These are phyloP conservation scores for Suillia variegata DNA, from an alignment of 2,888 invertebrate genomes.

Conservation along the genomic window DNA sequence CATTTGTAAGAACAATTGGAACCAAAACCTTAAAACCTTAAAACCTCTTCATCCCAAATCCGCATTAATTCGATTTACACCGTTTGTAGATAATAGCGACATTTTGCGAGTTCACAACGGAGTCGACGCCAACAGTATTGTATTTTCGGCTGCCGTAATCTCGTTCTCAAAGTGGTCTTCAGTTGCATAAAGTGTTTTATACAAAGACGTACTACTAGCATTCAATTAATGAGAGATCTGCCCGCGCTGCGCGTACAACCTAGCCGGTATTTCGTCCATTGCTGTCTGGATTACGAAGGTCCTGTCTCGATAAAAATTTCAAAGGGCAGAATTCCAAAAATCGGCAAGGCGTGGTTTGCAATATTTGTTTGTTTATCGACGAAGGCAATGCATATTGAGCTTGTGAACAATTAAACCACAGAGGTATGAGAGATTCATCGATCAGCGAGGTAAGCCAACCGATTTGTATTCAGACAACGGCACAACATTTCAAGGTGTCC, in stretches of 20 bases:
- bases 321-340: slow-evolving; percentile 7
- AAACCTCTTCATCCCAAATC: neutral
- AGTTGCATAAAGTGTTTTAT: slow-evolving; percentile 24
- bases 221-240: slow-evolving; percentile 23
- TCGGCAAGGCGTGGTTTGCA: slow-evolving; percentile 18
- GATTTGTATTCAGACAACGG: slow-evolving; percentile 11
- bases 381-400: slow-evolving; percentile 18
- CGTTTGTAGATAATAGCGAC: neutral
- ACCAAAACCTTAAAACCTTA: neutral
- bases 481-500: slow-evolving; percentile 8
- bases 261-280: slow-evolving; percentile 15
- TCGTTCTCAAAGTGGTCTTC: slow-evolving; percentile 16
- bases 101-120: slow-evolving; percentile 18
- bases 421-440: slow-evolving; percentile 11
- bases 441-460: slow-evolving; percentile 7
- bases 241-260: slow-evolving; percentile 7
- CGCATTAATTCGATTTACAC: neutral
- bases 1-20: neutral
- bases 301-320: slow-evolving; percentile 19
- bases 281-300: slow-evolving; percentile 21
- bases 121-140: slow-evolving; percentile 23
- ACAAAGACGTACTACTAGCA: slow-evolving; percentile 14
- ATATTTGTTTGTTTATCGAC: slow-evolving; percentile 26
- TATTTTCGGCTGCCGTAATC: slow-evolving; percentile 21
- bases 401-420: slow-evolving; percentile 7